Conservation (phyloP, 1,140 invertebrate genomes). For the Heterodera schachtii region DNA sequence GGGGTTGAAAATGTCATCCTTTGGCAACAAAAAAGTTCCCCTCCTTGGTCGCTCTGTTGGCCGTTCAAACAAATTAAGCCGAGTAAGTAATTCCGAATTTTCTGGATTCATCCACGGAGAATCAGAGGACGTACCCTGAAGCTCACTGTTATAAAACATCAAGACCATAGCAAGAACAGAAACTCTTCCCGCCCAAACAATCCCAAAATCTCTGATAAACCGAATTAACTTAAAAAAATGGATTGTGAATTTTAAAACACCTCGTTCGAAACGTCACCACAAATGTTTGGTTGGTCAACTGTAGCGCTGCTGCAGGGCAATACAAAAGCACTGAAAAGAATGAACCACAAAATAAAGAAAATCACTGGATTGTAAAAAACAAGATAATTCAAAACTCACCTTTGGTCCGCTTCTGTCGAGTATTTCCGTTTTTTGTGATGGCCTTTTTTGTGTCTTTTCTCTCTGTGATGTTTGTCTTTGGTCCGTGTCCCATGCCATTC, state of each 20-base stretch:
- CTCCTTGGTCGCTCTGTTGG: slow-evolving; percentile 25
- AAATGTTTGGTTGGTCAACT: not conserved
- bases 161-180: not conserved
- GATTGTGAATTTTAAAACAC: not conserved
- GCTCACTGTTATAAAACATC: not conserved
- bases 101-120: slow-evolving; percentile 7
- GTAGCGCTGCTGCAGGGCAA: not conserved
- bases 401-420: slow-evolving; percentile 11
- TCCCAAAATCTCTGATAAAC: too few relatives aligned
- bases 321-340: not conserved
- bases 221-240: slow-evolving; percentile 2
- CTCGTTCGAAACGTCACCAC: not conserved
- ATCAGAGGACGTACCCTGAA: not conserved
- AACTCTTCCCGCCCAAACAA: not conserved
- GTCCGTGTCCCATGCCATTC: not conserved
- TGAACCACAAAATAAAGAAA: too few relatives aligned
- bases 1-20: slow-evolving; percentile 39
- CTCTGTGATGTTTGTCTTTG: slow-evolving; percentile 30
- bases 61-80: slow-evolving; percentile 32
- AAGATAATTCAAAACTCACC: not conserved
- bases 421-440: slow-evolving; percentile 31
- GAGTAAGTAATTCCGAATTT: not conserved
- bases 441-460: slow-evolving; percentile 24
- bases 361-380: too few relatives aligned
- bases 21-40: slow-evolving; percentile 46